A percentile compares a stretch with the other conserved stretches of the same genome.
Evolutionary conservation across 1,140 invertebrate species (phyloP).

Genomic region (Xylocopa sonorina): DNA sequence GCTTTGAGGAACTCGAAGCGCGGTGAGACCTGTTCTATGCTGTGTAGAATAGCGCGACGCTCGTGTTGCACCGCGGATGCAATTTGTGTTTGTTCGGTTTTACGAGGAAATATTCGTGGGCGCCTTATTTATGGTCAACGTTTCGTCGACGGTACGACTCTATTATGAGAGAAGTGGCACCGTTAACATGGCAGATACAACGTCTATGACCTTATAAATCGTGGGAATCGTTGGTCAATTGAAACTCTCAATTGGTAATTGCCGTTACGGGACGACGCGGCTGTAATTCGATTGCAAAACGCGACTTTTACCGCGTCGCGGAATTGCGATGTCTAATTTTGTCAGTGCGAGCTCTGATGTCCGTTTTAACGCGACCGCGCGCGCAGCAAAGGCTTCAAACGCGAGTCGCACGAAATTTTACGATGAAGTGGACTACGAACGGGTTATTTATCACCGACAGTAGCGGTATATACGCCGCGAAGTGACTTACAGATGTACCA

Average conservation of each 20-base stretch:
- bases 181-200: constrained; percentile 14
- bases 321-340: not conserved
- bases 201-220: not conserved
- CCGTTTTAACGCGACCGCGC: not conserved
- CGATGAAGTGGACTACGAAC: constrained; percentile 43
- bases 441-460: constrained; percentile 60
- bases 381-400: not conserved
- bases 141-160: constrained; percentile 65
- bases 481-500: constrained; percentile 41
- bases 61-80: constrained; percentile 38
- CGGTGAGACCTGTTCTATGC: too few species aligned
- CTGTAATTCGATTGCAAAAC: not conserved
- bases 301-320: not conserved
- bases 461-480: constrained; percentile 41
- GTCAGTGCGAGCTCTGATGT: not conserved
- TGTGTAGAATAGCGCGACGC: not conserved
- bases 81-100: constrained; percentile 12
- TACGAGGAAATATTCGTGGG: constrained; percentile 11
- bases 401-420: constrained; percentile 47
- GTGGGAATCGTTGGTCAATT: not conserved
- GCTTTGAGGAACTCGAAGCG: not conserved
- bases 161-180: constrained; percentile 46
- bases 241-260: not conserved
- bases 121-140: constrained; percentile 68
- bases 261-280: not conserved